Evolutionary conservation across 1,140 invertebrate genomes (phyloP), one percentile per base, ranked within the genome.

Genomic region (Medauroidea extradentata): DNA sequence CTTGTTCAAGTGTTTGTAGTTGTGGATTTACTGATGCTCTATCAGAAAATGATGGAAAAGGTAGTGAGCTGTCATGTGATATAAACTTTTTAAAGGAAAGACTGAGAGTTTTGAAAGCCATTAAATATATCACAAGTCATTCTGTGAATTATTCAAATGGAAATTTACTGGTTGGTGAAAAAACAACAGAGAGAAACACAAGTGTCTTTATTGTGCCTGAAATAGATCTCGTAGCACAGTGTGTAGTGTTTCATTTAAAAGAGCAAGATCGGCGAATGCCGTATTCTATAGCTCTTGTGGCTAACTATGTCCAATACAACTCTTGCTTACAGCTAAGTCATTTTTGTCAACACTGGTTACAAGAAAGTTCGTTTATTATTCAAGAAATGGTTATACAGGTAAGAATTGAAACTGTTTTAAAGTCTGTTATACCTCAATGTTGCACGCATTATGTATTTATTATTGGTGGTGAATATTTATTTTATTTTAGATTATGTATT

Each of bases 201-300:
- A 58, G 46, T 51, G 25, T 62, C n/a, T 62, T 62, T 23, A 41
- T 58, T 41, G 60, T 62, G 27, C 60, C 55, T 53, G 55, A 62
- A 39, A 11, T 62, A 19, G 53, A 62, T 25, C 24, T 62, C 1
- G 50, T 62, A 18, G 48, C 55, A 14, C 56, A 50, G 25, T 58
- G 55, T 52, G 14, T 62, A 48, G 27, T 53, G 19, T 62, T 62
- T 44, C 50, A 49, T 38, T 27, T 57, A 14, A 48, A 23, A 46
- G 25, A 46, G 3, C 13, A 38, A 25, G 49, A 62, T 2, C 19
- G 25, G 7, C 13, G 8, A 24, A 34, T 59, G 23, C 60, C 56
- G 21, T 62, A 52, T 53, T 62, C 60, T 41, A 16, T 62, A 27
- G 56, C 60, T 14, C 1, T 62, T 16, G 27, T 59, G 39, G 56